Conservation (phyloP, 2,113 vertebrate species). For the Geococcyx californianus region DNA sequence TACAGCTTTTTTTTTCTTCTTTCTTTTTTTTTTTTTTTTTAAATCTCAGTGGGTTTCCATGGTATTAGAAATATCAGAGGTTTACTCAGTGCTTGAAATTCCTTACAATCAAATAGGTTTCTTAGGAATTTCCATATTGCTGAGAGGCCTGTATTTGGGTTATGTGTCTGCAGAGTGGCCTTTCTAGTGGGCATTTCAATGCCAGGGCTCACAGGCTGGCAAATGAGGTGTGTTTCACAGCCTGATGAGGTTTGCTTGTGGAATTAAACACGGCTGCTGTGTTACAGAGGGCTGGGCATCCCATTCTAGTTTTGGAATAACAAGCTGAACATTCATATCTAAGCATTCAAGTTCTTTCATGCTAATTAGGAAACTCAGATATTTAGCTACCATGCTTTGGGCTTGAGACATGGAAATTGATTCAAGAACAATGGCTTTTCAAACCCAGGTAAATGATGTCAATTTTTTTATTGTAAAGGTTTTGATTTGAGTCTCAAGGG, state of each 20-base stretch:
- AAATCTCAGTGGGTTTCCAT: not conserved
- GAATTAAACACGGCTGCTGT: not conserved
- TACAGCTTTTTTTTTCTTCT: not conserved
- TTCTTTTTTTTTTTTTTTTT: not conserved
- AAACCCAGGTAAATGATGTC: not conserved
- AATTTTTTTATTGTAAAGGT: not conserved
- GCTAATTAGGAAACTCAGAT: not conserved
- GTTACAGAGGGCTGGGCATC: not conserved
- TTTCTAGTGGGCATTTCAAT: not conserved
- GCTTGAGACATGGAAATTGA: not conserved
- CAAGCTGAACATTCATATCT: not conserved
- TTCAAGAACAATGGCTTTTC: not conserved
- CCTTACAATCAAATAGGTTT: not conserved
- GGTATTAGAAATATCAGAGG: not conserved
- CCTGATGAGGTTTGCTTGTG: not conserved
- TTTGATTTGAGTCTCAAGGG: not conserved
- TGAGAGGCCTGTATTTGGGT: not conserved
- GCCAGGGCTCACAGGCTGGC: not conserved
- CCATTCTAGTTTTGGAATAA: not conserved
- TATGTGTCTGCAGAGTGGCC: not conserved
- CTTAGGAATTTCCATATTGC: not conserved
- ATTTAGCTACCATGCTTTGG: not conserved
- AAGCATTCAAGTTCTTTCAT: not conserved
- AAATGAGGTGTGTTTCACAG: not conserved
- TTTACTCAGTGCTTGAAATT: not conserved